These are phyloP conservation scores for Lutjanus erythropterus DNA, from an alignment of 2,113 vertebrate genomes.

Conservation along the genomic window DNA sequence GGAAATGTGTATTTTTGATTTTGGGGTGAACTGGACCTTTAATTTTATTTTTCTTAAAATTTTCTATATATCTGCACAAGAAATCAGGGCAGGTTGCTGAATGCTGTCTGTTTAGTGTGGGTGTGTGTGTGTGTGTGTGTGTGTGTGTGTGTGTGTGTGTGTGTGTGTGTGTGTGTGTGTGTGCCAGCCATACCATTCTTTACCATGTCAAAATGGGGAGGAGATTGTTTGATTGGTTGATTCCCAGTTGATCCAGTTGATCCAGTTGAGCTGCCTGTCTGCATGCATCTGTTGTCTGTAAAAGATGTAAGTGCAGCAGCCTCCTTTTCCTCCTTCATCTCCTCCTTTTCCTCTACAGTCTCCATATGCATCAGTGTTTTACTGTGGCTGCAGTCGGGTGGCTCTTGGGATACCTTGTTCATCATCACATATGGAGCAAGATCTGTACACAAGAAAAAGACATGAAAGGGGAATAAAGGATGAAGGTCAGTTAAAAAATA, in stretches of 20 bases:
- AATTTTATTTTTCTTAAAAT: not conserved
- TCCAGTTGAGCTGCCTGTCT: not conserved
- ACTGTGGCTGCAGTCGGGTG: not conserved
- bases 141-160: not conserved
- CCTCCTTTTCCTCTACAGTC: conserved; percentile 13
- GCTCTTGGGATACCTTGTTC: not conserved
- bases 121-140: not conserved
- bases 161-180: not conserved
- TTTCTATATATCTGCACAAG: not conserved
- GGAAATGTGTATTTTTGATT: no score
- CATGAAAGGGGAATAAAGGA: not conserved
- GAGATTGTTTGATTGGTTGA: not conserved
- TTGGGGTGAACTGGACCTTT: no score
- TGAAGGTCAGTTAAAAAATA: not conserved
- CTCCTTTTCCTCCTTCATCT: conserved; percentile 10
- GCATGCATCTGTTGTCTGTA: not conserved
- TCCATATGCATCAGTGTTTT: not conserved
- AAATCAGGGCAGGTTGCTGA: not conserved
- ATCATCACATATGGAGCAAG: conserved; percentile 11
- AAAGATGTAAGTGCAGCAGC: not conserved
- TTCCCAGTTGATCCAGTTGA: not conserved
- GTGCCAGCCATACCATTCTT: conserved; percentile 49
- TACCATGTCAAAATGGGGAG: conserved; percentile 20
- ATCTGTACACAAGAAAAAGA: conserved; percentile 15
- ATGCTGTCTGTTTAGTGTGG: not conserved